phyloP scores from a whole-genome alignment of 2,888 invertebrate genomes.

The Tanaodytes sp. region DNA sequence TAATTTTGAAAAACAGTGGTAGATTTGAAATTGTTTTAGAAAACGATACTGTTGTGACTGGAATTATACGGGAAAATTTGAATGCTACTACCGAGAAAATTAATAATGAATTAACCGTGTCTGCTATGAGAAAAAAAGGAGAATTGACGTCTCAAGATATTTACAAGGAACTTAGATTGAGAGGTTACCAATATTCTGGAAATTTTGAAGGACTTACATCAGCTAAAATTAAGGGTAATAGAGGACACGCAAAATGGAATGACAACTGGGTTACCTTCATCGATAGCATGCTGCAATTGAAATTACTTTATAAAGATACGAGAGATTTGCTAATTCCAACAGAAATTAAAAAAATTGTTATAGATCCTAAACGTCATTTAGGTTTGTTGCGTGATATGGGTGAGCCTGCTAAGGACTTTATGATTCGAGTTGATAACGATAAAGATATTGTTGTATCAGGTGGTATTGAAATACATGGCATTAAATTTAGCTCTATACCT shows the following conservation, averaged over 20 bases:
- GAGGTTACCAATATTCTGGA: background rate
- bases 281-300: background rate
- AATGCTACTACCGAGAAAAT: background rate
- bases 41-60: background rate
- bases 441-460: background rate
- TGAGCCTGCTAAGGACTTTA: background rate
- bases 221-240: background rate
- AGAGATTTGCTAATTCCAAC: background rate
- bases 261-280: background rate
- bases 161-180: background rate
- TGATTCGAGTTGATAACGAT: background rate
- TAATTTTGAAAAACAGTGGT: background rate
- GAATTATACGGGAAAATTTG: background rate
- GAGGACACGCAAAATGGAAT: background rate
- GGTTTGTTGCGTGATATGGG: background rate
- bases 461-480: background rate
- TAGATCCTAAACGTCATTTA: background rate
- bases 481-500: background rate
- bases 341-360: background rate
- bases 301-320: background rate
- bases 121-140: too few species aligned
- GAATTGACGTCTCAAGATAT: background rate
- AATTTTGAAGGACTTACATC: background rate
- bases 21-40: background rate
- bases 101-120: background rate